Base-by-base conservation (phyloP, 2,888 invertebrate species). In the Tetrapedia diversipes region DNA sequence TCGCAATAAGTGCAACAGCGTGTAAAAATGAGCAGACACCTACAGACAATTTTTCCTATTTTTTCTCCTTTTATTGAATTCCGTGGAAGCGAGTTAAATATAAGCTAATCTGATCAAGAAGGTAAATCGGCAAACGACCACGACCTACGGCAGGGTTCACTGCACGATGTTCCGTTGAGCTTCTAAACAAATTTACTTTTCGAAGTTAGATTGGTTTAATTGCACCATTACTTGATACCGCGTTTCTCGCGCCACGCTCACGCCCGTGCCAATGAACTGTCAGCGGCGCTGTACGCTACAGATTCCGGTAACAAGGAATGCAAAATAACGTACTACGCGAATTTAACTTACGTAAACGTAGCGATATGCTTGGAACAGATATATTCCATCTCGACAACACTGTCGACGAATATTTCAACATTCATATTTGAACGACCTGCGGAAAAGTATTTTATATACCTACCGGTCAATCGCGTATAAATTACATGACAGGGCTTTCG, bases 141-240 rank as follows among this genome's bases (percentile, higher is more conserved):
- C 80, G 82, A 82, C 82, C 82, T 82, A 82, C 75, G 75, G 56
- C 73, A 79, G 63, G 43, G 74, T 71, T 75, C 69, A 79, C 76
- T 73, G 81, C 32, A 70, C 68, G 70, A 60, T 59, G 54, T 39
- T 71, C 45, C 70, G 43, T 24, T 47, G 64, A 43, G 63, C 72
- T 45, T 57, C 39, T 69, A 61, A 75, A 79, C 60, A 63, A 72
- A 83, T 81, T 76, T 53, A 66, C 67, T 73, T 76, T 83, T 76
- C 82, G 83, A 73, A 80, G 80, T 78, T 82, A 82, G 82, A 84
- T 84, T 83, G 82, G 74, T 79, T 81, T 82, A 83, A 83, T 83
- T 83, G 81, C 76, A 57, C 63, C 82, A 80, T 82, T 84, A 71
- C 78, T 76, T 77, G 74, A 73, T 83, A 84, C 77, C 78, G 65